Evolutionary conservation across 2,113 vertebrate genomes (phyloP).

Genomic region (Anoura caudifer): DNA sequence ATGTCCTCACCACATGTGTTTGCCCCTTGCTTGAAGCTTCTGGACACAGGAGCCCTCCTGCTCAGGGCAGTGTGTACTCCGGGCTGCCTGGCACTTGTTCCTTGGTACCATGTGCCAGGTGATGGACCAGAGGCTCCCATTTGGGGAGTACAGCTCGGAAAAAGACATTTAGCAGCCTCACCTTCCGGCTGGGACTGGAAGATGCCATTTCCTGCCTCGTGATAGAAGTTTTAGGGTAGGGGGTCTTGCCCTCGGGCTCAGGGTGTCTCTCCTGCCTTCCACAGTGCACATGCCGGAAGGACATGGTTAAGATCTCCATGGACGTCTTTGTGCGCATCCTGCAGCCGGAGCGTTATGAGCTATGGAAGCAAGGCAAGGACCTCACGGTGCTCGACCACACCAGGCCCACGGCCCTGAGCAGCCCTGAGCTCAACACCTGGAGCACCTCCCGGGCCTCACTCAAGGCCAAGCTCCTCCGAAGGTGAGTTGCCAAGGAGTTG

Average conservation of each 20-base stretch:
- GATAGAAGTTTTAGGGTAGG: neutral
- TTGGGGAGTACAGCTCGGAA: neutral
- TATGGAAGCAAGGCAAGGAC: conserved; percentile 97
- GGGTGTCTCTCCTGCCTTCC: neutral
- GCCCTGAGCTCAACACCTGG: conserved; percentile 92
- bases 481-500: conserved; percentile 77
- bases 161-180: neutral
- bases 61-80: neutral
- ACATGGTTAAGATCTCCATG: conserved; percentile 99
- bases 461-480: conserved; percentile 87
- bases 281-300: conserved; percentile 95
- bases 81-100: accelerated
- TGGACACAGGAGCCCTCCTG: neutral
- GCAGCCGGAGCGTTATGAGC: conserved; percentile 93
- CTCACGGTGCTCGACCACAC: conserved; percentile 89
- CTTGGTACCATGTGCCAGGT: accelerated
- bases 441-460: conserved; percentile 85
- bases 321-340: conserved; percentile 96
- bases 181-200: neutral
- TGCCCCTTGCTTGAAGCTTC: neutral
- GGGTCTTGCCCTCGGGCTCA: neutral
- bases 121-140: no score
- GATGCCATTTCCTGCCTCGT: neutral
- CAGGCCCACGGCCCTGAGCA: conserved; percentile 88
- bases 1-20: neutral